A percentile compares a stretch with the other conserved stretches of the same genome.
phyloP scores from a whole-genome alignment of 2,888 invertebrate genomes.

The Syrphus vitripennis region DNA sequence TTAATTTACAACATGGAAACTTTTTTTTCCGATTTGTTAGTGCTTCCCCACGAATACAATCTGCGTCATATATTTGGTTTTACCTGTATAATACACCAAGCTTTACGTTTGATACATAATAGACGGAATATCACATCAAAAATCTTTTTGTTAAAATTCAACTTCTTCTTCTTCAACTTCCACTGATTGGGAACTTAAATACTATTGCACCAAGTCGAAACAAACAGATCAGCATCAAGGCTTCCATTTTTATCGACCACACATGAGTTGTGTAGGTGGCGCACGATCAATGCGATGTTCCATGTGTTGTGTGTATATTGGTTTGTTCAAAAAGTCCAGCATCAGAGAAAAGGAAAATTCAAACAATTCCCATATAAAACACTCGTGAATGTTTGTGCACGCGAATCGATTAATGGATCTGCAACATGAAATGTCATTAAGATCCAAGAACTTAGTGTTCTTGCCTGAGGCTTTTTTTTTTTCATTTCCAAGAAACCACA shows the following conservation, averaged over 20 bases:
- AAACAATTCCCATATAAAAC: neutral
- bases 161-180: neutral
- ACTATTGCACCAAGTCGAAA: neutral
- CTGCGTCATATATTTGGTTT: no score
- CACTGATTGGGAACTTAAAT: neutral
- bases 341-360: neutral
- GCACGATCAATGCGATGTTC: neutral
- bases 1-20: no score
- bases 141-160: no score
- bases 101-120: no score
- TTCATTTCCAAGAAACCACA: conserved; percentile 13
- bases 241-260: conserved; percentile 1
- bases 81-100: no score
- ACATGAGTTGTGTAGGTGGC: conserved; percentile 17
- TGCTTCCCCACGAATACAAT: no score
- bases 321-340: neutral
- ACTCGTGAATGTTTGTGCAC: conserved; percentile 25
- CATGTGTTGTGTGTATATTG: neutral
- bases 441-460: neutral
- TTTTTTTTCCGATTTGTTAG: no score
- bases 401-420: conserved; percentile 45
- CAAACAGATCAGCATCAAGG: neutral
- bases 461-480: neutral
- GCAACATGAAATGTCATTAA: conserved; percentile 40
- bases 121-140: no score